Base-by-base conservation (phyloP, 2,888 invertebrate genomes). In the Oscheius onirici region DNA sequence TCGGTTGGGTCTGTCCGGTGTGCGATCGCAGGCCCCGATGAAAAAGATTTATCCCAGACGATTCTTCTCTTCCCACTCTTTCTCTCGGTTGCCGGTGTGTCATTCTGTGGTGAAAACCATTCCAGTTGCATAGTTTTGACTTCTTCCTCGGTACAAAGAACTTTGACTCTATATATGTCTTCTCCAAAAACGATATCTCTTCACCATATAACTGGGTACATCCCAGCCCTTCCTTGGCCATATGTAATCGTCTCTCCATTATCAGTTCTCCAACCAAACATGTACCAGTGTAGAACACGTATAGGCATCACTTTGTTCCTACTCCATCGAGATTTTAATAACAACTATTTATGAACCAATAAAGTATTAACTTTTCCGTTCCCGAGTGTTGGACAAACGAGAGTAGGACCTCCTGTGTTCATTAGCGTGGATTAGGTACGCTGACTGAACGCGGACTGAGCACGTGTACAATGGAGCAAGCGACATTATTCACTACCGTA, bases 401-500 rank as follows among this genome's bases (percentile, higher is more conserved):
- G 28, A 28, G 55, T 2, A 28, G 17, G 63, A 63, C 63, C 63
- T 63, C 46, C 43, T 60, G 60, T 61, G 61, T 63, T 63, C 63
- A 63, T 63, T 63, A 63, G 63, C 11, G 40, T 20, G 46, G 63
- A 63, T 63, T 63, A 63, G 63, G 15, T 24, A 63, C 63, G 63
- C 49, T 63, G 63, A 49, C 63, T 63, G 63, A 26, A 49, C 49
- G 11, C 46, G 63, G 28, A 63, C 63, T 63, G 63, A 63, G 63
- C 46, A 63, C 63, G 34, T 63, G 63, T 63, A 63, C 63, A 63
- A 63, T 63, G 63, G 63, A 49, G 26, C 49, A 49, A 63, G 46
- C 63, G 46, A 46, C 63, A 63, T 63, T 63, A 63, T 63, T 63
- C 63, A 63, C 26, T 63, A 63, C 63, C 63, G 63, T 63, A 63